phyloP scores from a whole-genome alignment of 37 sponge, comb jelly and placozoan genomes.

The Dysidea cf. avara region DNA sequence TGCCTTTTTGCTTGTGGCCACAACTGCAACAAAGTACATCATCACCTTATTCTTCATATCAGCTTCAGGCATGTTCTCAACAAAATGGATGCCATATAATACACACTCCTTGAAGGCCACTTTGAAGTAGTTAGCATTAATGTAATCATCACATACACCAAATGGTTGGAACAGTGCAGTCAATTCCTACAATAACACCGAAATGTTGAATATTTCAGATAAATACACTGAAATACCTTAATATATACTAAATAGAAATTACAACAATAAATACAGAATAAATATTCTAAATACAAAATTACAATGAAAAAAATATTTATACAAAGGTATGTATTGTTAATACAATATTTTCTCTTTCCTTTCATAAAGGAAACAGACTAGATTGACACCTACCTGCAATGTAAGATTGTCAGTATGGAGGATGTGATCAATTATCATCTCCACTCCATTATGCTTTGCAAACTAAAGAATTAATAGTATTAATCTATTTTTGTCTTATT shows the following conservation, averaged over 20 bases:
- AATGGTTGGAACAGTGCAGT: constrained; percentile 77
- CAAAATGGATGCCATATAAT: constrained; percentile 35
- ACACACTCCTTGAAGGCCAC: constrained; percentile 33
- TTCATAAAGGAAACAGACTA: too few relatives aligned
- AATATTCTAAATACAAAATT: too few relatives aligned
- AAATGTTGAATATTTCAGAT: too few relatives aligned
- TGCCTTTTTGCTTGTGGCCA: too few relatives aligned
- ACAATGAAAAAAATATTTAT: too few relatives aligned
- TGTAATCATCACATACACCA: constrained; percentile 74
- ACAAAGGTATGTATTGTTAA: too few relatives aligned
- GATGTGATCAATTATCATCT: constrained; percentile 54
- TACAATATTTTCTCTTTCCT: too few relatives aligned
- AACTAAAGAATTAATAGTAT: constrained; percentile 35
- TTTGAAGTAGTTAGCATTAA: constrained; percentile 70
- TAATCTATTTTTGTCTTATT: too few relatives aligned
- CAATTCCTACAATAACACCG: constrained; percentile 69
- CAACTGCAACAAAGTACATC: not conserved
- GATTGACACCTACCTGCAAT: constrained; percentile 38
- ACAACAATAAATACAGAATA: too few relatives aligned
- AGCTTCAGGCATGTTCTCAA: constrained; percentile 47
- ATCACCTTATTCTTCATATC: constrained; percentile 63
- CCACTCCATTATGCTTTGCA: constrained; percentile 76
- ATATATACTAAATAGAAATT: too few relatives aligned
- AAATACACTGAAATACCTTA: too few relatives aligned
- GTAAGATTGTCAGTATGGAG: constrained; percentile 52